Conservation (phyloP, 1,140 invertebrate species). For the Dolichoris vasculosae region DNA sequence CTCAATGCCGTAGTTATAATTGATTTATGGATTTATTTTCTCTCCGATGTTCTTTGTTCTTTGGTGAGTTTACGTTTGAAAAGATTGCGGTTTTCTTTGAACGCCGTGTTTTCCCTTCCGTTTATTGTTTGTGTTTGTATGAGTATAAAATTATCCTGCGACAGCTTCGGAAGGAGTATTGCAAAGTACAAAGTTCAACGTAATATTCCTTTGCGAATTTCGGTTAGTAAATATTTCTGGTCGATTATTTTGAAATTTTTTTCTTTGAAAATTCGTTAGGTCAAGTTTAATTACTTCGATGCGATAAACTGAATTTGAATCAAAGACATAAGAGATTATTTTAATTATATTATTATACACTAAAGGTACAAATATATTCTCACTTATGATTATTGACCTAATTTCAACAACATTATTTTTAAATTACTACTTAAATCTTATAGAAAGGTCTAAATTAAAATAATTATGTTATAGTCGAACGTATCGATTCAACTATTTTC, state of each 20-base stretch:
- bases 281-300: too few species aligned
- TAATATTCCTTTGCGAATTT: neutral
- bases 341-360: too few species aligned
- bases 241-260: neutral
- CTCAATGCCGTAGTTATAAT: conserved; percentile 35
- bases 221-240: neutral
- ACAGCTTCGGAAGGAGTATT: neutral
- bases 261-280: too few species aligned
- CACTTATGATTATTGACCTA: too few species aligned
- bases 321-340: too few species aligned
- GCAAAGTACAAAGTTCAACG: neutral
- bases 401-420: too few species aligned
- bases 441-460: too few species aligned
- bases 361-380: too few species aligned
- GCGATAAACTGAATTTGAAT: too few species aligned
- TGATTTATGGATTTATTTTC: conserved; percentile 60
- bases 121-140: neutral
- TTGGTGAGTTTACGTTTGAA: neutral
- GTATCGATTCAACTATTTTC: too few species aligned
- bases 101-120: neutral
- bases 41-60: neutral
- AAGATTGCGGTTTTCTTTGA: conserved; percentile 37
- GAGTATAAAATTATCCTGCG: neutral
- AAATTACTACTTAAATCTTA: too few species aligned
- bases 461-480: too few species aligned